These are phyloP conservation scores for Copidosoma aretas DNA, from an alignment of 2,888 invertebrate species.

Conservation along the genomic window DNA sequence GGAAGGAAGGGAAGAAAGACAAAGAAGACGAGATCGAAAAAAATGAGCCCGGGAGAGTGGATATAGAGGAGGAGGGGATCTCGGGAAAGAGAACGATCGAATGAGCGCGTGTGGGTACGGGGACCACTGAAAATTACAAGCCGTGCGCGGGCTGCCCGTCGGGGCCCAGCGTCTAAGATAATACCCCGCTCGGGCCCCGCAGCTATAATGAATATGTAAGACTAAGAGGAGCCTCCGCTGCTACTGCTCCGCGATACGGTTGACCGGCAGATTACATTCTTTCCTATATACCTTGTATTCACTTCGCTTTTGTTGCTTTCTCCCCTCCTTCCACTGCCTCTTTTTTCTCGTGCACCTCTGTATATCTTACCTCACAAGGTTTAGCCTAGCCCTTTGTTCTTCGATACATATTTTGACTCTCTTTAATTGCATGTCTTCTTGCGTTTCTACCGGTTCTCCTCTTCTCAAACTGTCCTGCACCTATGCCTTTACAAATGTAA, in stretches of 20 bases:
- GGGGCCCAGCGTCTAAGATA: slow-evolving; percentile 62
- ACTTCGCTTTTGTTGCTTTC: slow-evolving; percentile 13
- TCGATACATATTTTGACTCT: slow-evolving; percentile 20
- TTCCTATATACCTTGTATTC: slow-evolving; percentile 18
- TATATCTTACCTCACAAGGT: slow-evolving; percentile 10
- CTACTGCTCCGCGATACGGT: slow-evolving; percentile 61
- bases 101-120: slow-evolving; percentile 10
- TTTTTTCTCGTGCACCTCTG: slow-evolving; percentile 5
- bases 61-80: slow-evolving; percentile 15
- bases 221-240: slow-evolving; percentile 59
- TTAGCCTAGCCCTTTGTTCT: slow-evolving; percentile 13
- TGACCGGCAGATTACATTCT: slow-evolving; percentile 60
- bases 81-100: slow-evolving; percentile 36
- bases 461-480: background rate
- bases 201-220: slow-evolving; percentile 64
- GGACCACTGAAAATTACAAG: slow-evolving; percentile 62
- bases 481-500: background rate
- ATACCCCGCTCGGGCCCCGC: slow-evolving; percentile 61
- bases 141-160: slow-evolving; percentile 47
- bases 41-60: slow-evolving; percentile 2
- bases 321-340: slow-evolving; percentile 8
- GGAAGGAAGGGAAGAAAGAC: slow-evolving; percentile 5
- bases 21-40: background rate
- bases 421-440: slow-evolving; percentile 23
- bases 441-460: background rate